phyloP scores from a whole-genome alignment of 2,888 invertebrate genomes.

The Agapostemon virescens region DNA sequence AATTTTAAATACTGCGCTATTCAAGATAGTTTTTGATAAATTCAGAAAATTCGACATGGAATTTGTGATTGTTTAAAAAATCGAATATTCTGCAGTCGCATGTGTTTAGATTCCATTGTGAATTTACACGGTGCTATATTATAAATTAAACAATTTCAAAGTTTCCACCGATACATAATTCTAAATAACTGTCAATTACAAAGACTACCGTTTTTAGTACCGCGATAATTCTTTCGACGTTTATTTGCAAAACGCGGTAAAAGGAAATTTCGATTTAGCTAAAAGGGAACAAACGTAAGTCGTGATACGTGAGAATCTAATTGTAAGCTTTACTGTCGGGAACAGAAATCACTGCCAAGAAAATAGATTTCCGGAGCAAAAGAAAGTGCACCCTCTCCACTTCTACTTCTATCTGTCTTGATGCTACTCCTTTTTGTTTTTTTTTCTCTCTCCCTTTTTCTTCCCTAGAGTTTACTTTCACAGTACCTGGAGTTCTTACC shows the following conservation, averaged over 20 bases:
- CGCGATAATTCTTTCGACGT: not conserved
- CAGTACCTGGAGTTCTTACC: not conserved
- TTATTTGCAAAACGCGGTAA: not conserved
- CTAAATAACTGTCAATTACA: not conserved
- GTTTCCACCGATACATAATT: not conserved
- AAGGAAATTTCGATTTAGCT: not conserved
- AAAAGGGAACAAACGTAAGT: not conserved
- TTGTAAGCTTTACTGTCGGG: not conserved
- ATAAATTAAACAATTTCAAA: not conserved
- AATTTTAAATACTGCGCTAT: not conserved
- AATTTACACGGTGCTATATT: not conserved
- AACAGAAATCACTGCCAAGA: conserved; percentile 8
- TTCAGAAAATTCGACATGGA: not conserved
- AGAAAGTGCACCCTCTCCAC: not conserved
- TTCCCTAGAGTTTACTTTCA: not conserved
- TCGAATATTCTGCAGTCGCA: not conserved
- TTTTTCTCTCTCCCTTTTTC: not conserved
- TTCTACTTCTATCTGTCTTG: not conserved
- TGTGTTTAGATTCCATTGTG: not conserved
- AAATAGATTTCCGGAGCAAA: conserved; percentile 1
- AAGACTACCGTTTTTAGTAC: not conserved
- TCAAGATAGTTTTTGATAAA: not conserved
- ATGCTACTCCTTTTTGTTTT: not conserved
- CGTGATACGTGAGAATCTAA: conserved; percentile 2
- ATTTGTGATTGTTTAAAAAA: not conserved